A percentile compares a stretch with the other conserved stretches of the same genome.
Conservation (phyloP, 2,113 vertebrate species). For the Brienomyrus brachyistius region DNA sequence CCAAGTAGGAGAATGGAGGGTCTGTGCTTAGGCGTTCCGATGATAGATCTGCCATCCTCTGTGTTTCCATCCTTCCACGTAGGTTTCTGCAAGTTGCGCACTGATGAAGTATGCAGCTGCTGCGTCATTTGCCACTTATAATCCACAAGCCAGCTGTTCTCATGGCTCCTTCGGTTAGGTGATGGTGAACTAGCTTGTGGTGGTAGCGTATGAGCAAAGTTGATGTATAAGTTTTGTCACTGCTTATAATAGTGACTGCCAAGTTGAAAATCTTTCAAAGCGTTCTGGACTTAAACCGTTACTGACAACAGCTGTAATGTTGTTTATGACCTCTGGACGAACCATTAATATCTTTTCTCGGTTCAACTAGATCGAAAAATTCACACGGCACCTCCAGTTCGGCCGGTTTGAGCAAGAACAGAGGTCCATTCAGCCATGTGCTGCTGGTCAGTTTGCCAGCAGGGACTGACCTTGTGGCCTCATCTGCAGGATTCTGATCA, state of each 20-base stretch:
- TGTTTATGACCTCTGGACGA: no score
- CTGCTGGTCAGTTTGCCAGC: neutral
- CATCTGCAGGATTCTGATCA: neutral
- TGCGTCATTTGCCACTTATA: neutral
- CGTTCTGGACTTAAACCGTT: no score
- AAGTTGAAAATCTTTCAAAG: no score
- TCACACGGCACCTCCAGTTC: no score
- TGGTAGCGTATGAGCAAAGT: conserved; percentile 14
- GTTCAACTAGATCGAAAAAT: no score
- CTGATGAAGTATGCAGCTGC: neutral
- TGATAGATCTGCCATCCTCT: conserved; percentile 26
- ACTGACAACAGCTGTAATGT: no score
- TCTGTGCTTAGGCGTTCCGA: conserved; percentile 20
- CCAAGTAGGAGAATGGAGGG: conserved; percentile 19
- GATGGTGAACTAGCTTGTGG: neutral
- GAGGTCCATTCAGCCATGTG: neutral
- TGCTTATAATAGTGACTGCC: no score
- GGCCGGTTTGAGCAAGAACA: no score
- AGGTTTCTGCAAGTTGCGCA: conserved; percentile 13
- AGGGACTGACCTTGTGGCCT: neutral
- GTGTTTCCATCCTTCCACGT: neutral
- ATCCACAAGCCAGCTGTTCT: neutral
- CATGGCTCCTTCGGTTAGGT: conserved; percentile 9
- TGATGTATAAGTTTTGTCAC: neutral
- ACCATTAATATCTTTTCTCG: no score